Percentiles rank a stretch among this genome's conserved stretches.
phyloP scores from a whole-genome alignment of 1,140 invertebrate species.

The Rhyacophila brunnea region DNA sequence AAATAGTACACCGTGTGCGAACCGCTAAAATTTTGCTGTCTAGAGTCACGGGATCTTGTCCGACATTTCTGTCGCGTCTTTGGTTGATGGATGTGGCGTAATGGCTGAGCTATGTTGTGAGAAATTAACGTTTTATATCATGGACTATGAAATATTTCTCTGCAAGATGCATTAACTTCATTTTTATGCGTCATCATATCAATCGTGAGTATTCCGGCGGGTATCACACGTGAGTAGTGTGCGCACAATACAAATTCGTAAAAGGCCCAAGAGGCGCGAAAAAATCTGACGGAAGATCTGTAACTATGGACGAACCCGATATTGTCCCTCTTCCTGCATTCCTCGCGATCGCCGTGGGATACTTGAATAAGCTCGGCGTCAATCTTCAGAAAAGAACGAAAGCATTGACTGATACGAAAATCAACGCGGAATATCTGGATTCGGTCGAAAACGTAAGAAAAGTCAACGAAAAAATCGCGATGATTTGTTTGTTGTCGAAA shows the following conservation, averaged over 20 bases:
- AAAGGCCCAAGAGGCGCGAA: too few species aligned
- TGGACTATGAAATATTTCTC: too few species aligned
- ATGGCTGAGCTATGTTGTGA: background rate
- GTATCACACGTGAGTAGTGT: too few species aligned
- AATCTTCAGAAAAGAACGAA: conserved; percentile 17
- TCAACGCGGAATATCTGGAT: conserved; percentile 8
- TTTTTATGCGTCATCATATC: too few species aligned
- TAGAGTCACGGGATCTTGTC: conserved; percentile 18
- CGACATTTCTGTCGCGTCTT: conserved; percentile 11
- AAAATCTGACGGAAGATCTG: background rate
- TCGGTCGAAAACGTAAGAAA: conserved; percentile 9
- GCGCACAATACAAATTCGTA: too few species aligned
- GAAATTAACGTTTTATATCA: too few species aligned
- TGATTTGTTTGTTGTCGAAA: conserved; percentile 17
- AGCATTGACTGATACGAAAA: conserved; percentile 8
- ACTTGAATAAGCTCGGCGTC: conserved; percentile 12
- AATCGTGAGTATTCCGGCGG: too few species aligned
- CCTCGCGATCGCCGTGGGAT: conserved; percentile 3
- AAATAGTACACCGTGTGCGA: background rate
- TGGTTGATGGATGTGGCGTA: conserved; percentile 20
- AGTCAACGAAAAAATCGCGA: conserved; percentile 9
- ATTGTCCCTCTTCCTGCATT: conserved; percentile 4
- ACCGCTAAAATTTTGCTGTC: conserved; percentile 13
- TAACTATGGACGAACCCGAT: conserved; percentile 11
- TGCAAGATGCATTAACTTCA: too few species aligned